Percentiles rank a stretch among this genome's conserved stretches.
Conservation (phyloP, 2,888 invertebrate species). For the Sthenelais limicola region DNA sequence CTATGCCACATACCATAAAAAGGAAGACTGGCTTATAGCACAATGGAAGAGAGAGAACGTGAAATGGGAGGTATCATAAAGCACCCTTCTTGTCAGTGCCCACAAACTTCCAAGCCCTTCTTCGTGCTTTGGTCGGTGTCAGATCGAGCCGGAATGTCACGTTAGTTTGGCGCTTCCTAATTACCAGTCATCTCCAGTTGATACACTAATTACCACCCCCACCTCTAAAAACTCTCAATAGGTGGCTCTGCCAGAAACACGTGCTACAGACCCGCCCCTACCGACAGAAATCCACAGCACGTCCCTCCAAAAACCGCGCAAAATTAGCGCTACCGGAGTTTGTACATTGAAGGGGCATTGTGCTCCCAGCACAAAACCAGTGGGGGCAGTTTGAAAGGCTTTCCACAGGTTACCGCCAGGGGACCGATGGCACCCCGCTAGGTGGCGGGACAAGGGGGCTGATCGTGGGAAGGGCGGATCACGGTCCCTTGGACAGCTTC, state of each 20-base stretch:
- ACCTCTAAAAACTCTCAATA: constrained; percentile 24
- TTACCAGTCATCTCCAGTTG: constrained; percentile 31
- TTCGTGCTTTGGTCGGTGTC: neutral
- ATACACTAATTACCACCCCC: constrained; percentile 36
- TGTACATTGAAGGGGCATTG: constrained; percentile 29
- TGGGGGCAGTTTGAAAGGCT: constrained; percentile 14
- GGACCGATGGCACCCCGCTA: constrained; percentile 17
- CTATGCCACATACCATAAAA: no score
- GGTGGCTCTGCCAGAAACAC: constrained; percentile 30
- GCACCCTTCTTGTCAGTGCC: no score
- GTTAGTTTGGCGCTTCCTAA: constrained; percentile 15
- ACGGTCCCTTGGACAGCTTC: neutral
- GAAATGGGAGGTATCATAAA: no score
- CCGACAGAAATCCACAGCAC: constrained; percentile 1
- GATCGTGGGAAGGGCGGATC: neutral
- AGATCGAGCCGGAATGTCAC: constrained; percentile 17
- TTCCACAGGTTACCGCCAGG: constrained; percentile 5
- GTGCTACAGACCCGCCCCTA: constrained; percentile 29
- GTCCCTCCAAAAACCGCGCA: constrained; percentile 27
- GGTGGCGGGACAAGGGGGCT: constrained; percentile 25
- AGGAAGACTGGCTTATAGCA: no score
- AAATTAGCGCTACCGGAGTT: constrained; percentile 37
- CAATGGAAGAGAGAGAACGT: no score
- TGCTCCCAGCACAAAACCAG: constrained; percentile 31
- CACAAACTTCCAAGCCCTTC: neutral